phyloP scores from a whole-genome alignment of 1,140 invertebrate genomes.

The Metopolophium dirhodum region DNA sequence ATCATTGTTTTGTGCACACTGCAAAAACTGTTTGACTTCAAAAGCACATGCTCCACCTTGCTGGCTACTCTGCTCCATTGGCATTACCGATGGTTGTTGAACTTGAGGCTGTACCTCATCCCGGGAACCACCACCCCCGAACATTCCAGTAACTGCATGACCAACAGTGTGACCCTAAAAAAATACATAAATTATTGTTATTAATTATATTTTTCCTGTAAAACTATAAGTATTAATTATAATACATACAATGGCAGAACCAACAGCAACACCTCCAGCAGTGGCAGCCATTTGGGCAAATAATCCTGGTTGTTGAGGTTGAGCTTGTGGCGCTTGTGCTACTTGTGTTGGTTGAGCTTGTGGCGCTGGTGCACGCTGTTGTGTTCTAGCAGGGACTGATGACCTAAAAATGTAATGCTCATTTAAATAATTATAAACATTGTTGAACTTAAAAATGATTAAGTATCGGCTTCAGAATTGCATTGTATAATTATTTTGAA shows the following conservation, averaged over 20 bases:
- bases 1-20: constrained; percentile 83
- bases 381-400: constrained; percentile 54
- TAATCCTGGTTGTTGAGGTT: constrained; percentile 71
- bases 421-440: not conserved
- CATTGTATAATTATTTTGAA: not conserved
- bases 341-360: constrained; percentile 64
- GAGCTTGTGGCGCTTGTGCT: constrained; percentile 65
- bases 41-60: constrained; percentile 79
- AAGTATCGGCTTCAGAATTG: not conserved
- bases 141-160: constrained; percentile 82
- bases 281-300: constrained; percentile 91
- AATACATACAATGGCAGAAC: constrained; percentile 76
- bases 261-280: constrained; percentile 87
- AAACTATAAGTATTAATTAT: not conserved
- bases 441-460: not conserved
- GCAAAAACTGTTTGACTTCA: constrained; percentile 88
- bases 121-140: constrained; percentile 73
- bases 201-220: not conserved
- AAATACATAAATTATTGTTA: constrained; percentile 14
- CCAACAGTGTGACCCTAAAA: constrained; percentile 82
- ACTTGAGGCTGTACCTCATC: constrained; percentile 62
- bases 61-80: constrained; percentile 62
- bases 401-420: constrained; percentile 1
- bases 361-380: constrained; percentile 26
- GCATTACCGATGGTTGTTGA: constrained; percentile 62